Base-by-base conservation (phyloP, 2,888 invertebrate species). In the Melikaiella ostensackeni region DNA sequence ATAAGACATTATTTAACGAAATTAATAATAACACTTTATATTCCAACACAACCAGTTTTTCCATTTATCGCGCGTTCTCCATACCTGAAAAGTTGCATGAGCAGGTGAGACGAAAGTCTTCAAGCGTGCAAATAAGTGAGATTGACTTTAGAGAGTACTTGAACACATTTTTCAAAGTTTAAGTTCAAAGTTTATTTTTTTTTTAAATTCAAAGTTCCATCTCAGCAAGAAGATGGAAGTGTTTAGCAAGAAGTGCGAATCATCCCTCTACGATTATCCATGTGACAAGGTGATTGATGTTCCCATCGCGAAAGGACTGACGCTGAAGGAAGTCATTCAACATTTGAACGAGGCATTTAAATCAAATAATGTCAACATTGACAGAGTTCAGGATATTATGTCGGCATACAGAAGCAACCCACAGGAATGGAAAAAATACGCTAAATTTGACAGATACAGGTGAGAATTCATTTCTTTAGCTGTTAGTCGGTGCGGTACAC, bases 381-480 rank as follows among this genome's bases (percentile, higher is more conserved):
- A 99, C 85, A 94, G 97, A 89, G 98, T 99, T 11, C 95, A 96
- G 87, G 95, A 95, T 77, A 91, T 98, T 77, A 96, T 97, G 94
- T 90, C 92, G 1, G 91, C 94, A 0, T 99, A 99, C 92, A 96
- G 96, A 89, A 97, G 97, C 59, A 96, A 98, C 86, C 95, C 96
- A 0, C 94, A 94, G 27, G 98, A 99, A 82, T 99, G 99, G 99
- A 95, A 94, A 89, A 97, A 96, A 89, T 99, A 94, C 89, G 98
- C 98, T 5, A 98, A 98, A 90, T 99, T 97, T 89, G 98, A 99
- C 92, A 94, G 97, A 90, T 96, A 95, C 92, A 95, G 96, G 98
- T 98, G 82, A 80, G 16, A 27, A 66, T 33, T 62, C 5, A 6
- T 64, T 63, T 63, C 11, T 64, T 77, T 16, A 16, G 16, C 5